phyloP scores from a whole-genome alignment of 2,888 invertebrate species.

The Mongoloraphidia duomilia region DNA sequence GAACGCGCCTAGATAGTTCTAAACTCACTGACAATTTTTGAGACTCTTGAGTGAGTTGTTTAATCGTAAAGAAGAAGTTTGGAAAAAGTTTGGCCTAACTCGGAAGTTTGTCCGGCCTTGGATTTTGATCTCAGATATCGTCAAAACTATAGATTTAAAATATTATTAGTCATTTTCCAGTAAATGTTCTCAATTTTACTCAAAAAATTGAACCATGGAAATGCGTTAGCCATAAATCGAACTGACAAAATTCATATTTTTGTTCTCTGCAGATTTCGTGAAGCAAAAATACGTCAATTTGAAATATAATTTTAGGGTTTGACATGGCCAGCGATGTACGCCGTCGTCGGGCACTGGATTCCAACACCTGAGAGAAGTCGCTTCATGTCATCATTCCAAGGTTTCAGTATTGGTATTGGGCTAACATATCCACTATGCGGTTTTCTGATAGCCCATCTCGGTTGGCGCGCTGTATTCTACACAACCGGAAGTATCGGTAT shows the following conservation, averaged over 20 bases:
- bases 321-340: slow-evolving; percentile 66
- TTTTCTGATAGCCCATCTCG: slow-evolving; percentile 49
- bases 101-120: no score
- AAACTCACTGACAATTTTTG: no score
- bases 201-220: no score
- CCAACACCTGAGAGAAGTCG: slow-evolving; percentile 53
- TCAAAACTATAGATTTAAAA: no score
- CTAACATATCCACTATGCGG: slow-evolving; percentile 56
- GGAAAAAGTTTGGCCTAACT: no score
- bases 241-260: slow-evolving; percentile 2
- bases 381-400: slow-evolving; percentile 64
- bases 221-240: not conserved
- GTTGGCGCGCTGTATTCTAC: slow-evolving; percentile 55
- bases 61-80: no score
- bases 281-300: not conserved
- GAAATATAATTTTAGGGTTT: slow-evolving; percentile 33
- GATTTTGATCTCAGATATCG: no score
- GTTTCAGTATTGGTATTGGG: slow-evolving; percentile 60
- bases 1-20: no score
- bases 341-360: slow-evolving; percentile 57
- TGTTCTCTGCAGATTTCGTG: no score
- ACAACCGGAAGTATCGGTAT: slow-evolving; percentile 50
- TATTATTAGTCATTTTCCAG: no score
- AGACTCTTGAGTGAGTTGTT: no score
- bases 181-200: no score